Evolutionary conservation across 2,113 vertebrate genomes (phyloP), one percentile per base, ranked within the genome.

Genomic region (Labeo catla): DNA sequence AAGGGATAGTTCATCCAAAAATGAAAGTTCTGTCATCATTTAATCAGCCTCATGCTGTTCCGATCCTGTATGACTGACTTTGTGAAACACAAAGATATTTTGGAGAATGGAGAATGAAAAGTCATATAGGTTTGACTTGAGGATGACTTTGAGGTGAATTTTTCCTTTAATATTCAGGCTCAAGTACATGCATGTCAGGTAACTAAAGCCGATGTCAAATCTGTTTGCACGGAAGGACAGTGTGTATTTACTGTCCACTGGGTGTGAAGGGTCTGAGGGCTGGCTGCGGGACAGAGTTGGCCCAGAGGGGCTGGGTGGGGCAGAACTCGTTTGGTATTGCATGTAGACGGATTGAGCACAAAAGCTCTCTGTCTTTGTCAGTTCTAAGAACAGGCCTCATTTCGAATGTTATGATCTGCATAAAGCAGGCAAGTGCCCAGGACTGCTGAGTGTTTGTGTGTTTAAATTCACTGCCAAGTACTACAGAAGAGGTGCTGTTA

Each of bases 271-370:
- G 43, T 34, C 61, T 76, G 23, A 76, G 23, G 15, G 76, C 49
- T 81, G n/a, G 79, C 43, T 81, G 45, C 9, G 47, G 80, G 80
- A 50, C 80, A 82, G 80, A 49, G 47, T 70, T 52, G 65, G 76
- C 81, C 78, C 77, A 86, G 66, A 77, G 76, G 76, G 78, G 84
- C 50, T 86, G 84, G 78, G 76, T 81, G 84, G 66, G 57, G 84
- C 84, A 36, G 45, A 82, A 52, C 16, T 82, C 23, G 68, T 63
- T 52, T 76, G 72, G 49, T 54, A 68, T 84, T 85, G 39, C 54
- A 15, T 59, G 68, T 81, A 79, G 78, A 81, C 2, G 12, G n/a
- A 43, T 43, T 45, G 11, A 23, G 74, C 70, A 88, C 83, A 88
- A 59, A 39, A 61, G 54, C 23, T 59, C 74, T 85, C 84, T 82